Percentiles rank a stretch among this genome's conserved stretches.
phyloP scores from a whole-genome alignment of 2,113 vertebrate species.

The Synodontis membranacea region DNA sequence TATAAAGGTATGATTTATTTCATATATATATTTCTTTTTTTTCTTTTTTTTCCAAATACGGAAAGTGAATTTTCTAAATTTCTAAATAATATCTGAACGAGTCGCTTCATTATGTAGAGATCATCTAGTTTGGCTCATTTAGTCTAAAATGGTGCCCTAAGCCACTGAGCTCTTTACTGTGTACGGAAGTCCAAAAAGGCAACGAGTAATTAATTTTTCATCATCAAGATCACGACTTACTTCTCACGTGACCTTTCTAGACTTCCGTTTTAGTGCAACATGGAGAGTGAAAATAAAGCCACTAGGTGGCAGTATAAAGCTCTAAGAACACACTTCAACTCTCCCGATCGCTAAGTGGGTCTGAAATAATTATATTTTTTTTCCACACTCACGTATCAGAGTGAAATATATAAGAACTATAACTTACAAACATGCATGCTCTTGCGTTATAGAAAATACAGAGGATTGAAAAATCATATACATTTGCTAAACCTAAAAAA shows the following conservation, averaged over 20 bases:
- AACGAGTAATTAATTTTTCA: too few species aligned
- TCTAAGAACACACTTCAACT: not conserved
- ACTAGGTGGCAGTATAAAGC: constrained; percentile 2
- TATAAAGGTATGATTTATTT: not conserved
- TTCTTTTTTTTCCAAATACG: not conserved
- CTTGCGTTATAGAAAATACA: not conserved
- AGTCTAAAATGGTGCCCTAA: not conserved
- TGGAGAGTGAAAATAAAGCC: not conserved
- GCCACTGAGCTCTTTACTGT: too few species aligned
- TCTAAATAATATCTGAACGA: not conserved
- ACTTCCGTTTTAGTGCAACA: not conserved
- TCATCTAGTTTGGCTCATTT: not conserved
- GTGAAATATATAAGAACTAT: not conserved
- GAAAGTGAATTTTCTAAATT: not conserved
- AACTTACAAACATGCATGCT: too few species aligned
- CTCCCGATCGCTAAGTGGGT: not conserved
- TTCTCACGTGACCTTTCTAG: too few species aligned
- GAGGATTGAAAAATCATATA: not conserved
- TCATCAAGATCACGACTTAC: too few species aligned
- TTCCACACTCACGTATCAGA: not conserved
- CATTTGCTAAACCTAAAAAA: not conserved
- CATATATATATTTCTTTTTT: not conserved
- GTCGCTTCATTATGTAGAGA: not conserved
- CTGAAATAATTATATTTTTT: not conserved
- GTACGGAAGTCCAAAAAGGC: too few species aligned